Evolutionary conservation across 2,113 vertebrate genomes (phyloP), one percentile per base, ranked within the genome.

Genomic region (Myiopsitta monachus): DNA sequence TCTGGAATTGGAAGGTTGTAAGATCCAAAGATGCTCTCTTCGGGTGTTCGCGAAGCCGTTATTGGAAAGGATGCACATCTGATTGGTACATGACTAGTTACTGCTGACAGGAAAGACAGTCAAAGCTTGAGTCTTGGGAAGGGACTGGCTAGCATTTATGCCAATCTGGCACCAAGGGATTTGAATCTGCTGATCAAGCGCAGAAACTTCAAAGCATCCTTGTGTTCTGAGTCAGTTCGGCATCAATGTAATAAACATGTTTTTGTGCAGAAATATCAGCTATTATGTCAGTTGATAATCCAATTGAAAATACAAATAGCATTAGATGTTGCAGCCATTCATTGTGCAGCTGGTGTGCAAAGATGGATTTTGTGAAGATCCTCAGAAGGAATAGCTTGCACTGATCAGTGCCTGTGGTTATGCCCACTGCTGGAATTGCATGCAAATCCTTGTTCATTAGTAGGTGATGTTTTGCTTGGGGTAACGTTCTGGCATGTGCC

Each of bases 171-270:
- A 93, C 51, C 57, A 47, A 76, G 74, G 91, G 62, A 92, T 92
- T 96, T 95, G 70, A 94, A 94, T 94, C 73, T 97, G 93, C 94
- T 95, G 96, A 92, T 94, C 30, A 82, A 87, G 94, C 91, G 91
- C 22, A 49, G 79, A 94, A 95, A 81, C 76, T 91, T 94, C 83
- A 93, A 87, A 95, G 77, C 83, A 87, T 92, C 77, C 62, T 92
- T 94, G 26, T 76, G 66, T 66, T 84, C 90, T 93, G 81, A 96
- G 73, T 96, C 94, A 95, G 74, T 94, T 79, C 49, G 85, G 51
- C 88, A 66, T 96, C 86, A 73, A 30, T 51, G 83, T 81, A 66
- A 91, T 84, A 89, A 90, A 85, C 54, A 73, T 23, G 47, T 46
- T 91, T 95, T 94, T 93, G 44, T 82, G 69, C 41, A 49, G 92